Evolutionary conservation across 2,797 vertebrate genomes (phyloP), one percentile per base, ranked within the genome.

Genomic region (Salmo trutta): DNA sequence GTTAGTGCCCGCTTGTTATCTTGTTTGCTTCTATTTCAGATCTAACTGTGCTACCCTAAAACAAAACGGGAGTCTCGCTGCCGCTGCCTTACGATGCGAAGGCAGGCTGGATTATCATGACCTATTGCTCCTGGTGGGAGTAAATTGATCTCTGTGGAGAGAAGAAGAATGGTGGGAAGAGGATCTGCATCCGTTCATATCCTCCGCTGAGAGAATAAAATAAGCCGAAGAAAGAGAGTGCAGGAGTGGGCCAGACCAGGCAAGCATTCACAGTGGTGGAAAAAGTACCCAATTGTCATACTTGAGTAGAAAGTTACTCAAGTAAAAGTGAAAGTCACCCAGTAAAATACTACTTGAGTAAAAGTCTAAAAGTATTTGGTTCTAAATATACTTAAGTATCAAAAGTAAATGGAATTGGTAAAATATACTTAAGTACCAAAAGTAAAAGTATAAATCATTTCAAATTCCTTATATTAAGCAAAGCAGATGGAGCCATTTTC

Each of bases 41-140:
- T 86, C 56, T 84, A 72, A 80, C 79, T 81, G 79, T 75, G 67
- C 24, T 54, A 69, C 70, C 27, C 66, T 21, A 16, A 76, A 74
- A 87, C 69, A 82, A 83, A 84, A 78, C 53, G 47, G n/a, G 62
- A 51, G 24, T 59, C 72, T 73, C 15, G 69, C 82, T 77, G 82
- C 76, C 81, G 70, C 75, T 69, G 8, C 2, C 21, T 3, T 27
- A 24, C 59, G 59, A 64, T 24, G 21, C 71, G 76, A 77, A 80
- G 62, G 71, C 68, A 52, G 71, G n/a, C 24, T 19, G 73, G 71
- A 81, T 74, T 72, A 71, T 12, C 4, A 73, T 83, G 86, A 87
- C 81, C 88, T 85, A 77, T 73, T 66, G 71, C 77, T 75, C 52
- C 75, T 36, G 24, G 76, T 52, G 74, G 80, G 75, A 75, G 52